Base-by-base conservation (phyloP, 2,888 invertebrate species). In the Melipona beecheii region DNA sequence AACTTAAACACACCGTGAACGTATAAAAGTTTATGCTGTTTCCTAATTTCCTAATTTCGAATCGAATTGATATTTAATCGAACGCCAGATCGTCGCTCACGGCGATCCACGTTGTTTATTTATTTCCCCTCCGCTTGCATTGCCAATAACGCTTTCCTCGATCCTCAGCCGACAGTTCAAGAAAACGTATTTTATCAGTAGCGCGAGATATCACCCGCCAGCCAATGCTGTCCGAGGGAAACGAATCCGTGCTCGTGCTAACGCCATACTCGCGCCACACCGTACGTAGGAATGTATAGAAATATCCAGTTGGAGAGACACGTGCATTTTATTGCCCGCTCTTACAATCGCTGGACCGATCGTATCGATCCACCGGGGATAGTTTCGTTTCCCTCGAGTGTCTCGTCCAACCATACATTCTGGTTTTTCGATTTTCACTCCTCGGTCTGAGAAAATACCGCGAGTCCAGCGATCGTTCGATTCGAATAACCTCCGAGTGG, bases 171-270 rank as follows among this genome's bases (percentile, higher is more conserved):
- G 69, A 81, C 64, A 76, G 69, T 76, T 83, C 68, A 72, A 72
- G 68, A 56, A 64, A 68, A 64, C 56, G 81, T 81, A 75, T 81
- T 75, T 72, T 76, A 81, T 64, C 75, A 69, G 72, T 36, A n/a
- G 21, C 36, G 11, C 27, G 24, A 15, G 54, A 69, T 64, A 65
- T 56, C 17, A 49, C 19, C 75, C 54, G 21, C 36, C 69, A 64
- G 21, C 73, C 62, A 43, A 36, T 64, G 68, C 81, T 36, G 56
- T 24, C 70, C 36, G 58, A 72, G 58, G 62, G 56, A 62, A 83
- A 76, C 72, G 49, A 68, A 75, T 73, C 81, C 71, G 65, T 72
- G 60, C 60, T 54, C 31, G 71, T 21, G 70, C 81, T 62, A 81
- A 62, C 65, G 56, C 27, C 24, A 78, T 49, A 31, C n/a, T 4